These are phyloP conservation scores for Bolinopsis microptera DNA, from an alignment of 37 sponge, comb jelly and placozoan genomes.

Conservation along the genomic window DNA sequence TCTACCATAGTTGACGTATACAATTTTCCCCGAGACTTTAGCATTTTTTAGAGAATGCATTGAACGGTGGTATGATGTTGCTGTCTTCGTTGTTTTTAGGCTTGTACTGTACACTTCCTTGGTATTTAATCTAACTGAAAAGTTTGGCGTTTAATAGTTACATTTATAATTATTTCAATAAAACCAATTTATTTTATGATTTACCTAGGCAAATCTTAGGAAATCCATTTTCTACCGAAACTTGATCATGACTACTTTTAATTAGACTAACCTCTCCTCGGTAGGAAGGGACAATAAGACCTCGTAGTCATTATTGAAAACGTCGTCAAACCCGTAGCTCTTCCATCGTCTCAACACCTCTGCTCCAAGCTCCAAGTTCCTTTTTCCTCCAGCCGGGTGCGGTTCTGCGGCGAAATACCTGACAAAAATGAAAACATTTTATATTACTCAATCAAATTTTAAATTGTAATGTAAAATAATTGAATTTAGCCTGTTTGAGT, in stretches of 20 bases:
- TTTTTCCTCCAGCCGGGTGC: background rate
- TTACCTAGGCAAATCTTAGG: no score
- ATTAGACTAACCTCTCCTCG: background rate
- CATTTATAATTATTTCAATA: no score
- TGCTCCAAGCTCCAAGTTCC: background rate
- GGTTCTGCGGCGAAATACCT: background rate
- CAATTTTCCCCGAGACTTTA: background rate
- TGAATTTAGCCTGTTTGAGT: no score
- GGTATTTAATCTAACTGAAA: slow-evolving; percentile 42
- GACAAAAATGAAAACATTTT: no score
- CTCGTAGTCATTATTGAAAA: background rate
- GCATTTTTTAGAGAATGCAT: slow-evolving; percentile 56
- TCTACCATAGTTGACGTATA: slow-evolving; percentile 30
- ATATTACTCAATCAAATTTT: no score
- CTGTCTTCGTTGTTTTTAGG: background rate
- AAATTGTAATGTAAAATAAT: no score
- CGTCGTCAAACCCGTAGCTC: background rate
- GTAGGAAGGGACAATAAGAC: background rate
- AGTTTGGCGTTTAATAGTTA: no score
- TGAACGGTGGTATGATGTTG: slow-evolving; percentile 16
- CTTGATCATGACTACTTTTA: no score
- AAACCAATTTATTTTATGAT: no score
- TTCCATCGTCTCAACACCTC: background rate
- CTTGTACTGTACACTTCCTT: background rate
- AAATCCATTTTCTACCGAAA: no score